A percentile compares a stretch with the other conserved stretches of the same genome.
These are phyloP conservation scores for Eupelmus urozonus DNA, from an alignment of 2,888 invertebrate species.

Conservation along the genomic window DNA sequence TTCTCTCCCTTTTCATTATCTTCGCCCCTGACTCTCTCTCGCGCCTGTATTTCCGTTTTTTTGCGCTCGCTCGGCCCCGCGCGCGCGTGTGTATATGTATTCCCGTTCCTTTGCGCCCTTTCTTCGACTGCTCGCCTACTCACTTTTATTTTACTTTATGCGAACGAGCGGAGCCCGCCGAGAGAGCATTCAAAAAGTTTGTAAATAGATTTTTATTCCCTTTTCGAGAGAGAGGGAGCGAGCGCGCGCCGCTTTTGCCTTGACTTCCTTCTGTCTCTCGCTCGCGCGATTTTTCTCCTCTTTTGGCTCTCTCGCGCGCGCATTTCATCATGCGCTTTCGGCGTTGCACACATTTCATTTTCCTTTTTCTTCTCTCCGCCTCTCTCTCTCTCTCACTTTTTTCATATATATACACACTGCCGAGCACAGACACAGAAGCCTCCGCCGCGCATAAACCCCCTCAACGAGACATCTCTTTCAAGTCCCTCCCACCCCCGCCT, in stretches of 20 bases:
- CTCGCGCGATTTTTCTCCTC: constrained; percentile 33
- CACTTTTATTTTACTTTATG: constrained; percentile 4
- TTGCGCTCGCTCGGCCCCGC: not conserved
- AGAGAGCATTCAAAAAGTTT: constrained; percentile 41
- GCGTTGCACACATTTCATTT: constrained; percentile 17
- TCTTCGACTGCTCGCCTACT: not conserved
- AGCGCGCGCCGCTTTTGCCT: constrained; percentile 22
- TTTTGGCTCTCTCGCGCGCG: constrained; percentile 29
- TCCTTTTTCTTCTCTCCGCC: constrained; percentile 38
- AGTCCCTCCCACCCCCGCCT: not conserved
- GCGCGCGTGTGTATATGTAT: not conserved
- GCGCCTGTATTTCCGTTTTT: not conserved
- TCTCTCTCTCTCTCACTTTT: constrained; percentile 8
- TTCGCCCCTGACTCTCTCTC: constrained; percentile 35
- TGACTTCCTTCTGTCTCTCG: constrained; percentile 49
- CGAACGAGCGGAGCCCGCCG: not conserved
- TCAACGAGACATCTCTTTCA: constrained; percentile 47
- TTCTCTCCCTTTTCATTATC: constrained; percentile 49
- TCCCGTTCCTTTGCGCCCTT: not conserved
- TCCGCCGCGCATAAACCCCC: not conserved
- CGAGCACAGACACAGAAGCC: too few species aligned
- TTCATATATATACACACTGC: not conserved
- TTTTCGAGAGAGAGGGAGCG: not conserved
- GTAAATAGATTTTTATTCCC: constrained; percentile 54
- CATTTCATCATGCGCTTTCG: constrained; percentile 23